Conservation (phyloP, 37 sponge, comb jelly and placozoan genomes). For the Beroe ovata region DNA sequence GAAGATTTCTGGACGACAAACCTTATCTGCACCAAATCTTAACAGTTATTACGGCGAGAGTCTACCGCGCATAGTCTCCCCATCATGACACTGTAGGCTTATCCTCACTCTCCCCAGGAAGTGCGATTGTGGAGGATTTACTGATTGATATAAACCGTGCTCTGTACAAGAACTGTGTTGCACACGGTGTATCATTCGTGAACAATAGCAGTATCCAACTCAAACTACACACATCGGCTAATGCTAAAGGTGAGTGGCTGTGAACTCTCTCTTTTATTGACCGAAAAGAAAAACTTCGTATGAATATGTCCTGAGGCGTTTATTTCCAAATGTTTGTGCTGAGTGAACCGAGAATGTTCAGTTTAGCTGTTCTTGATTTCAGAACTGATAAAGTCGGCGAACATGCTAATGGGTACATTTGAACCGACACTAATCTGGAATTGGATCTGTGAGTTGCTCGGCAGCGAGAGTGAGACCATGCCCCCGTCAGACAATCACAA, state of each 20-base stretch:
- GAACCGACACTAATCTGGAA: slow-evolving; percentile 37
- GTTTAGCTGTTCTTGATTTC: no score
- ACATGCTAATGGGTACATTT: slow-evolving; percentile 15
- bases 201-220: not conserved
- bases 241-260: not conserved
- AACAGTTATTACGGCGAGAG: no score
- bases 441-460: slow-evolving; percentile 23
- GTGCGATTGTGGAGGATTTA: slow-evolving; percentile 43
- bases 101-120: slow-evolving; percentile 10
- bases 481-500: not conserved
- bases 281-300: no score
- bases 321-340: no score
- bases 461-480: not conserved
- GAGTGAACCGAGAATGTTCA: no score
- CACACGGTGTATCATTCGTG: not conserved
- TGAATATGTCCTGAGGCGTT: no score
- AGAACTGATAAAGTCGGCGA: slow-evolving; percentile 44
- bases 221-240: slow-evolving; percentile 1
- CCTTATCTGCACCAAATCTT: no score
- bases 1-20: no score
- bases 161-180: slow-evolving; percentile 55
- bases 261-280: no score
- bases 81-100: no score
- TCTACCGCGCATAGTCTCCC: no score
- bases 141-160: slow-evolving; percentile 40